Evolutionary conservation across 2,888 invertebrate species (phyloP).

Genomic region (Mesodorylaimus sp.): DNA sequence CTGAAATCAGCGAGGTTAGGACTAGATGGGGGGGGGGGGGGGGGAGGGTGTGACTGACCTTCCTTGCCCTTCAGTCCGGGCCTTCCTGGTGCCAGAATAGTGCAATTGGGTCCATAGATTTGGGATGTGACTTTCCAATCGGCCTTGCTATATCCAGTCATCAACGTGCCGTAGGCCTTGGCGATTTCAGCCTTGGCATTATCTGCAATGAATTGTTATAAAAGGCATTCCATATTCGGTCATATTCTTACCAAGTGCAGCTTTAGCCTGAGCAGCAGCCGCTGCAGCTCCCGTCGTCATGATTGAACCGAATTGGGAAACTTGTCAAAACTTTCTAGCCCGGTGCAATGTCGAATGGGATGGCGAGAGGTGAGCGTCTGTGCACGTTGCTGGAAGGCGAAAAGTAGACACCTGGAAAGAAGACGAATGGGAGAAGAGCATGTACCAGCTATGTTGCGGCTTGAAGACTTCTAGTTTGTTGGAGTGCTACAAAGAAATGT

Average conservation of each 20-base stretch:
- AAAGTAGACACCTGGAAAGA: no score
- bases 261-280: background rate
- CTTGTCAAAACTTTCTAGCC: no score
- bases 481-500: no score
- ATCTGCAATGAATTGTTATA: background rate
- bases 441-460: no score
- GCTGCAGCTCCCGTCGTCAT: background rate
- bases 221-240: background rate
- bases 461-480: no score
- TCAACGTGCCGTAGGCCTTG: conserved; percentile 9
- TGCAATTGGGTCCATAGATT: conserved; percentile 11
- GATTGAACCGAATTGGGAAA: no score
- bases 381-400: no score
- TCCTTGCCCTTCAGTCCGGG: conserved; percentile 10
- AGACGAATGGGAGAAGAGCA: no score
- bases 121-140: conserved; percentile 10
- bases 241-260: background rate
- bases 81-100: conserved; percentile 8
- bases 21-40: no score
- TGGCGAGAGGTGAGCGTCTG: no score
- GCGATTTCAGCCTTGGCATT: conserved; percentile 6
- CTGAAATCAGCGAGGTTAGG: conserved; percentile 4
- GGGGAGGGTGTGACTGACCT: conserved; percentile 3
- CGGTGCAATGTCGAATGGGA: no score
- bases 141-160: conserved; percentile 10